phyloP scores from a whole-genome alignment of 2,797 vertebrate genomes.

The Holocentrus rufus region DNA sequence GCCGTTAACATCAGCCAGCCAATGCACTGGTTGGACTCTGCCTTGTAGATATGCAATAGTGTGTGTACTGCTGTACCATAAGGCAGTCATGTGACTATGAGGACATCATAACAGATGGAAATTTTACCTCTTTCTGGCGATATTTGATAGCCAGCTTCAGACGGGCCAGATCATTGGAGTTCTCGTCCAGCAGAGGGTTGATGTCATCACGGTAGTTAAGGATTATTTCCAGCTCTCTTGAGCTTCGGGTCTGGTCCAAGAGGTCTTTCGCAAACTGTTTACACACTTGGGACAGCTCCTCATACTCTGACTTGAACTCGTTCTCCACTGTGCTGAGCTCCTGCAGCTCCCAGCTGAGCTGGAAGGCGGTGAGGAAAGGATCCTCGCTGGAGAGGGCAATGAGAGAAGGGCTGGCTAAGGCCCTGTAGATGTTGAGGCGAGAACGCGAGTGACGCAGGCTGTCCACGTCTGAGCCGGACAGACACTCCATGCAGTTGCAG shows the following conservation, averaged over 20 bases:
- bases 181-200: slow-evolving; percentile 90
- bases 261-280: slow-evolving; percentile 97
- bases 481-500: slow-evolving; percentile 93
- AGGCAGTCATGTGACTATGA: neutral
- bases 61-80: no score
- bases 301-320: slow-evolving; percentile 96
- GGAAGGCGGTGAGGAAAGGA: slow-evolving; percentile 96
- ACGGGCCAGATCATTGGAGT: slow-evolving; percentile 90
- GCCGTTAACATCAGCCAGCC: no score
- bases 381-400: slow-evolving; percentile 96
- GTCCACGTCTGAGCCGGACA: slow-evolving; percentile 92
- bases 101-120: neutral
- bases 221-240: slow-evolving; percentile 94
- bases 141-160: slow-evolving; percentile 98
- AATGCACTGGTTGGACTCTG: no score
- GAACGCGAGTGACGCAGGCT: slow-evolving; percentile 94
- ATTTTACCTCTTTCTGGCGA: slow-evolving; percentile 94
- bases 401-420: slow-evolving; percentile 91
- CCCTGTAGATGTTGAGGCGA: slow-evolving; percentile 95
- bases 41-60: no score
- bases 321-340: slow-evolving; percentile 96
- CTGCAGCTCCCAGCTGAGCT: slow-evolving; percentile 96
- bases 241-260: slow-evolving; percentile 96
- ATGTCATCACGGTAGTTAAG: slow-evolving; percentile 95
- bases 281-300: slow-evolving; percentile 90